phyloP scores from a whole-genome alignment of 2,888 invertebrate genomes.

The Lasioglossum vierecki region DNA sequence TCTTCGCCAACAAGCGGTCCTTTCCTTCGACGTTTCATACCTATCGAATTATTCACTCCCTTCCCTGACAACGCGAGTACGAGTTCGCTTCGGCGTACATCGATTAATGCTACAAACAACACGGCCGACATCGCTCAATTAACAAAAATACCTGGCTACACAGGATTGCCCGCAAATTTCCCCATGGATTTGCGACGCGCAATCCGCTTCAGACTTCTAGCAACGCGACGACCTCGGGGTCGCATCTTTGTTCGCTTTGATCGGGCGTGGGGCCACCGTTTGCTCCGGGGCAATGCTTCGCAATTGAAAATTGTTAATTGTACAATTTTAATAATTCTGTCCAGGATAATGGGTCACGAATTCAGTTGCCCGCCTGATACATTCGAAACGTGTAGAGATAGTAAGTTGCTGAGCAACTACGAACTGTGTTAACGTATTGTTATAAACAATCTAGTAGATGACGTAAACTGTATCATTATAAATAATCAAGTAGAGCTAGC shows the following conservation, averaged over 20 bases:
- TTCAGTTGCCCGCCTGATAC: background rate
- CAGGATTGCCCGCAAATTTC: conserved; percentile 33
- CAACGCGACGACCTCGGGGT: background rate
- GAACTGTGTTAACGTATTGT: background rate
- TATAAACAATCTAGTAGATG: background rate
- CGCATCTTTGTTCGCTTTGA: conserved; percentile 22
- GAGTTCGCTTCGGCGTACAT: conserved; percentile 26
- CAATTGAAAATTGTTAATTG: background rate
- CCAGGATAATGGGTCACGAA: background rate
- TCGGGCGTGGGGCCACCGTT: background rate
- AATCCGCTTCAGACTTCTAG: conserved; percentile 42
- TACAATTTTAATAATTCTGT: background rate
- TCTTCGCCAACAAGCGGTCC: background rate
- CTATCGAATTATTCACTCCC: conserved; percentile 49
- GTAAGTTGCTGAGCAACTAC: background rate
- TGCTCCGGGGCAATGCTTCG: background rate
- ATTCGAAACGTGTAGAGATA: background rate
- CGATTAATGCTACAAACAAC: conserved; percentile 57
- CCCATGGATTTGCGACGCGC: conserved; percentile 2
- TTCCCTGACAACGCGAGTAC: background rate
- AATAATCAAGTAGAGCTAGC: background rate
- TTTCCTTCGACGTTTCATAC: conserved; percentile 28
- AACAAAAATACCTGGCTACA: conserved; percentile 66
- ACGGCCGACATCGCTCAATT: conserved; percentile 60
- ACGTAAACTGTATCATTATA: background rate